These are phyloP conservation scores for Manacus vitellinus DNA, from an alignment of 2,113 vertebrate species.

Conservation along the genomic window DNA sequence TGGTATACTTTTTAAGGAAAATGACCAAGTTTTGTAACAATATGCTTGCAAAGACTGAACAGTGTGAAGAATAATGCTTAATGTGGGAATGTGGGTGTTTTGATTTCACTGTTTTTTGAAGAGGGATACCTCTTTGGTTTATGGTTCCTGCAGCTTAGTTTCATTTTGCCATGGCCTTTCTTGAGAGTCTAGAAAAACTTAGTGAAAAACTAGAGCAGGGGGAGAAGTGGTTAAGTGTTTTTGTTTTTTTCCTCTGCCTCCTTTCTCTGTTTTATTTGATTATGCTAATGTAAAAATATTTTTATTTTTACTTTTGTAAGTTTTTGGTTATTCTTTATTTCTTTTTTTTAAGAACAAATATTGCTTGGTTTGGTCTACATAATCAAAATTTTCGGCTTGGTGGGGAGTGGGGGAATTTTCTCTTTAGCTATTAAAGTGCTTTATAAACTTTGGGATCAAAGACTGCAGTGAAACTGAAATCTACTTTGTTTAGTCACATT, in stretches of 20 bases:
- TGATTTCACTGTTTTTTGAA: neutral
- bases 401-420: rapidly evolving
- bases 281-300: neutral
- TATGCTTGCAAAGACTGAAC: neutral
- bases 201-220: neutral
- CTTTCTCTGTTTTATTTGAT: neutral
- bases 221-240: neutral
- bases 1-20: neutral
- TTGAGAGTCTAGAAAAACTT: neutral
- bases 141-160: neutral
- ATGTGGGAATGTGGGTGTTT: neutral
- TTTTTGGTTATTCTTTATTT: neutral
- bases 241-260: rapidly evolving
- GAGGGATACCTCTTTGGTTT: neutral
- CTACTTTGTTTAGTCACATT: neutral
- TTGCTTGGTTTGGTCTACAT: neutral
- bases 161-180: neutral
- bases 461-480: neutral
- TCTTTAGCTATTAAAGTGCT: neutral
- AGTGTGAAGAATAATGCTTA: neutral
- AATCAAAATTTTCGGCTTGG: neutral
- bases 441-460: neutral
- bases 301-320: neutral
- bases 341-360: neutral
- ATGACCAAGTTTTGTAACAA: conserved; percentile 40